Evolutionary conservation across 1,140 invertebrate species (phyloP), one percentile per base, ranked within the genome.

Genomic region (Achatina immaculata): DNA sequence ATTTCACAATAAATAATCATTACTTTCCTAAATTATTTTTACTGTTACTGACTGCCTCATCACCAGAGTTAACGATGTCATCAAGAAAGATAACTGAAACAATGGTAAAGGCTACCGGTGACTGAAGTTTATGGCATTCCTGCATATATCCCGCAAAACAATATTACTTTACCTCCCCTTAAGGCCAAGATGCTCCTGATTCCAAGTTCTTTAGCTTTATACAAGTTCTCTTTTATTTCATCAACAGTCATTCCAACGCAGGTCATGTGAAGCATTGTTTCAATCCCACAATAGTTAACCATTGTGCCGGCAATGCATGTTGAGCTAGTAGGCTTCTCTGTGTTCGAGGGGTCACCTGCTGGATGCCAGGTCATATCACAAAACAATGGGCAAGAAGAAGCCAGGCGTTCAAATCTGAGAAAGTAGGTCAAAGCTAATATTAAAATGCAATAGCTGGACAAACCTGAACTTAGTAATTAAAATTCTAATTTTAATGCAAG

Each of bases 291-390:
- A 85, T 93, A 94, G 84, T 94, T 94, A 3, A 94, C 83, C 85
- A 93, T 92, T 19, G 92, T 92, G 38, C 90, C 91, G 16, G 94
- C 93, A 81, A 94, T 94, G 45, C 92, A 93, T 42, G 93, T 92
- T 6, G 93, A 94, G 51, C 93, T 94, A 0, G 93, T 94, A 66
- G 93, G 93, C 48, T 92, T 92, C 74, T 93, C 91, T 24, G 88
- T 85, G 65, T 90, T 92, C n/a, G 90, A 90, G 0, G 93, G 93
- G 87, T 94, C 93, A 38, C 93, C 93, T 11, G 93, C 92, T 14
- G 93, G 90, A 86, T 94, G 94, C 94, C 94, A 94, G 6, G 94
- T 94, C 66, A 94, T 92, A 87, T 94, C 94, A 88, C 93, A 93
- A 87, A 94, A 94, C 43, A 94, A 86, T 3, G 94, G 94, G 28